Base-by-base conservation (phyloP, 2,113 vertebrate species). In the Trochalopteron elliotii region DNA sequence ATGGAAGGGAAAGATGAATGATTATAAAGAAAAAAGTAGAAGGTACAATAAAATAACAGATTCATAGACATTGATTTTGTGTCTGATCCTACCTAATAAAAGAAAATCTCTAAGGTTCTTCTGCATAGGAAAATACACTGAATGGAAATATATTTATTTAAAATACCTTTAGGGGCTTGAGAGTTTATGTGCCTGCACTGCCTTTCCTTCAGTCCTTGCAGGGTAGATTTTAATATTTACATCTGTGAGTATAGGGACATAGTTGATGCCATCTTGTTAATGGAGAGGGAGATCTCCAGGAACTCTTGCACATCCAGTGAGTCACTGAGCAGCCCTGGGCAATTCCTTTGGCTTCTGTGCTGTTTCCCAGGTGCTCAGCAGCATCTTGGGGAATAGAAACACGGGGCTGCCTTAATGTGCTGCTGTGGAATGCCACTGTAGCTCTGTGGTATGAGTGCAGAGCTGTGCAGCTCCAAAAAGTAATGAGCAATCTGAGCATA, bases 331-430 rank as follows among this genome's bases (percentile, higher is more conserved):
- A 81, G 92, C 83, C 64, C 0, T 0, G 7, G 76, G 64, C n/a
- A 3, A 31, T 33, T 49, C 0, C 0, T 49, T 76, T 12, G 9
- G 17, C 11, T 65, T 24, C 67, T 78, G 42, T 1, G 7, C 53
- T 33, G 9, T 30, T 27, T 45, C 49, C 20, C 53, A 37, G 28
- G 24, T 23, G 49, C 67, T 90, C 28, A 31, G 74, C 52, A 79
- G 42, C 8, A 1, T 70, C 33, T 31, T 1, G 0, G 74, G 68
- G 59, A 87, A 20, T 71, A 25, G 35, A 79, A 78, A 15, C 21
- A 20, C 0, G 3, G 55, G 55, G 9, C 61, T 85, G 87, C 27
- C 31, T 50, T 63, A 61, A 37, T 21, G 20, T 63, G 27, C 40
- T 71, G 23, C 78, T 27, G 52, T 68, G 68, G 72, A 35, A 60